phyloP scores from a whole-genome alignment of 2,888 invertebrate species.

The Eurytoma adleriae region DNA sequence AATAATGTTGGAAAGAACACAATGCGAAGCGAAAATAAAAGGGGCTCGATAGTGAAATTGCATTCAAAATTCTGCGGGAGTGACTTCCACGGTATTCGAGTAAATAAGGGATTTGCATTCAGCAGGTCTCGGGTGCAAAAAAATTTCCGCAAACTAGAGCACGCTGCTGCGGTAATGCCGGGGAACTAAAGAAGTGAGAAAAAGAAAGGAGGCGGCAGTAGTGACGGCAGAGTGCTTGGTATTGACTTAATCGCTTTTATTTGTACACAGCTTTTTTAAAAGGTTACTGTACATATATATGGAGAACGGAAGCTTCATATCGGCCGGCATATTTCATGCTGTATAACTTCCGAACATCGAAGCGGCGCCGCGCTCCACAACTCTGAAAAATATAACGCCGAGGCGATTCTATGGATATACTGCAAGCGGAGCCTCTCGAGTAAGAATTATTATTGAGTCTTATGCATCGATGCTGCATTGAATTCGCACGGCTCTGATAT shows the following conservation, averaged over 20 bases:
- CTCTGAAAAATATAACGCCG: slow-evolving; percentile 2
- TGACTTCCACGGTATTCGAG: no score
- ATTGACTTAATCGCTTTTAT: slow-evolving; percentile 30
- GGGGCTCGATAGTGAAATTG: not conserved
- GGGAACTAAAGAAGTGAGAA: not conserved
- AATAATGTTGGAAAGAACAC: no score
- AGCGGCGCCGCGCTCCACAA: not conserved
- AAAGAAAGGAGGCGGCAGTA: slow-evolving; percentile 1
- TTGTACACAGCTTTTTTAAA: slow-evolving; percentile 8
- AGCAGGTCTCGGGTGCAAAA: not conserved
- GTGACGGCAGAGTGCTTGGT: not conserved
- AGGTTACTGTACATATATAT: not conserved
- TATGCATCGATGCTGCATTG: not conserved
- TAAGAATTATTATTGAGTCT: slow-evolving; percentile 8
- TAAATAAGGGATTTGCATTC: slow-evolving; percentile 16
- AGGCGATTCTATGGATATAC: no score
- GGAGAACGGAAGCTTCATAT: not conserved
- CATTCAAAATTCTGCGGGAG: not conserved
- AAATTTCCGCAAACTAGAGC: slow-evolving; percentile 4
- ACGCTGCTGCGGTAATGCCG: not conserved
- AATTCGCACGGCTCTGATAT: not conserved
- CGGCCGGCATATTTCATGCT: not conserved
- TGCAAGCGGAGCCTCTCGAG: not conserved
- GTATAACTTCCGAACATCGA: not conserved
- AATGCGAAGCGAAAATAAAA: no score